A percentile compares a stretch with the other conserved stretches of the same genome.
phyloP scores from a whole-genome alignment of 2,888 invertebrate species.

The Alentia gelatinosa region DNA sequence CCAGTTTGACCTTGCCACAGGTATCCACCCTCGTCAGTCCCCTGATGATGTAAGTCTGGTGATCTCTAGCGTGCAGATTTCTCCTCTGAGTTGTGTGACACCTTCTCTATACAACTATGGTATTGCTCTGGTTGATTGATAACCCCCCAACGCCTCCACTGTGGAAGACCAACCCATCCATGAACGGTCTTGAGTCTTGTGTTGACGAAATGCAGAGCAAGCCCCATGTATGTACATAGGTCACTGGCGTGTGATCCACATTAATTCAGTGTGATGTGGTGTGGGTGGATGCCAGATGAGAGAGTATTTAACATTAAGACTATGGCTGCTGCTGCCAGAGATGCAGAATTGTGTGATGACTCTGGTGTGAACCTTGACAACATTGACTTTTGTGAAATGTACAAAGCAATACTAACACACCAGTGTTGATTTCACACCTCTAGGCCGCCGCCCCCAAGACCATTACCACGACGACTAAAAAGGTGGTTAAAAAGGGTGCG shows the following conservation, averaged over 20 bases:
- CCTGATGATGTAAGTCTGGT: background rate
- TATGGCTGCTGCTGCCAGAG: background rate
- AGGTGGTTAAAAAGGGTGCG: background rate
- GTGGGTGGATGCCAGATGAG: background rate
- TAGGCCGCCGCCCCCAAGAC: background rate
- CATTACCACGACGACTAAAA: conserved; percentile 10
- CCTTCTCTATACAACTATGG: background rate
- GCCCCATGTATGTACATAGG: background rate
- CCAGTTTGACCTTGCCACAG: conserved; percentile 40
- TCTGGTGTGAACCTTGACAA: conserved; percentile 5
- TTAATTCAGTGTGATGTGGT: background rate
- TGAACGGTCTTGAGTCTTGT: background rate
- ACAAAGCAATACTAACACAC: background rate
- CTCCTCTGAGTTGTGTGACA: background rate
- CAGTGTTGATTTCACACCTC: conserved; percentile 4
- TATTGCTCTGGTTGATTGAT: background rate
- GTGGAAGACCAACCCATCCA: background rate
- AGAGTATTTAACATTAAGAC: background rate
- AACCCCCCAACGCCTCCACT: background rate
- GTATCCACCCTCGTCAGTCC: background rate
- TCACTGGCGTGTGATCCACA: background rate
- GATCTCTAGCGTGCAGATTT: background rate
- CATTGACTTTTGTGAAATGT: background rate
- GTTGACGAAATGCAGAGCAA: too few species aligned
- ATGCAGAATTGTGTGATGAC: background rate